Percentiles rank a stretch among this genome's conserved stretches.
Conservation (phyloP, 1,140 invertebrate genomes). For the Hypothenemus hampei region DNA sequence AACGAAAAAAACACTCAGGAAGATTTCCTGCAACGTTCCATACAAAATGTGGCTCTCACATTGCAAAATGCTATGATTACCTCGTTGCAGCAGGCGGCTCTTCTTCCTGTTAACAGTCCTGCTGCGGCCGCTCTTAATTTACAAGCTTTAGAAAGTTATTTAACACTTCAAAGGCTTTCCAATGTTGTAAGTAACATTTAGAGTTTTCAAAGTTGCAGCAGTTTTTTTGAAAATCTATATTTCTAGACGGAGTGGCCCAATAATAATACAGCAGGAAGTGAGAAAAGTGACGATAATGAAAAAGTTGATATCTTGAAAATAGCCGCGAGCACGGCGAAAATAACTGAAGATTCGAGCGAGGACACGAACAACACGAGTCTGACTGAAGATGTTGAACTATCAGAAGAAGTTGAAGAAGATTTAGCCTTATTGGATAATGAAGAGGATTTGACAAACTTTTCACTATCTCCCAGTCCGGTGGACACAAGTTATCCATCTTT, state of each 20-base stretch:
- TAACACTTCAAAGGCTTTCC: constrained; percentile 67
- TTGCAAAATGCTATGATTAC: constrained; percentile 72
- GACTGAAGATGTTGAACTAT: constrained; percentile 56
- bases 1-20: constrained; percentile 48
- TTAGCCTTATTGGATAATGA: constrained; percentile 55
- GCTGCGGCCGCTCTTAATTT: constrained; percentile 73
- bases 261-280: constrained; percentile 3
- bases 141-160: constrained; percentile 76
- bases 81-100: constrained; percentile 67
- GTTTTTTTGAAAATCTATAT: neutral
- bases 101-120: constrained; percentile 70
- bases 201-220: neutral
- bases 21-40: constrained; percentile 51
- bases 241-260: constrained; percentile 19
- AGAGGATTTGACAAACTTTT: constrained; percentile 48
- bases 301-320: constrained; percentile 53
- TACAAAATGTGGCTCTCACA: constrained; percentile 67
- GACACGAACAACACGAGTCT: constrained; percentile 46
- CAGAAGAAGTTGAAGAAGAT: constrained; percentile 58
- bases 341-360: constrained; percentile 53
- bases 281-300: constrained; percentile 3
- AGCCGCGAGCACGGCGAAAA: constrained; percentile 53
- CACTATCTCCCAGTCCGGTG: constrained; percentile 49
- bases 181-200: constrained; percentile 24
- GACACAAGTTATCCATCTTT: constrained; percentile 56